Evolutionary conservation across 92 coral and sea anemone species (phyloP), one percentile per base, ranked within the genome.

Genomic region (Virgularia gustaviana): DNA sequence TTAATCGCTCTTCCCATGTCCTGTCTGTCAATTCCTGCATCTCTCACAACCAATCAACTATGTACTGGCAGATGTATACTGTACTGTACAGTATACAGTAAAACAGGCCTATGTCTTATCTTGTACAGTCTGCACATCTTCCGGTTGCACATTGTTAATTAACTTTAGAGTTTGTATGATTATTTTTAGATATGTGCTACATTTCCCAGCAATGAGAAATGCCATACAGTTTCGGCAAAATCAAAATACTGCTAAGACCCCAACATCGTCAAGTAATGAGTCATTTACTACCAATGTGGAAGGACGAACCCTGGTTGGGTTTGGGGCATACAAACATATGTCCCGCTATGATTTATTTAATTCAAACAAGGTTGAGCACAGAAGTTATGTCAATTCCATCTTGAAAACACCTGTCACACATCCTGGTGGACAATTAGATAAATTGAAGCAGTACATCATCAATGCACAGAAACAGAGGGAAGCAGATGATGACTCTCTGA

Each of bases 401-500:
- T 25, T 63, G 18, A 63, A 16, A 32, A 34, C 22, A 15, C 9
- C 56, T 23, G 10, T 35, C 20, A 63, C 53, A 5, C 49, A 63
- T 36, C 71, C 71, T 63, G 71, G 71, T 3, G 71, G 71, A 27
- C 71, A 36, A 5, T 34, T 63, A 28, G 71, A 63, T 30, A 30
- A 63, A 20, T 34, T 63, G 43, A 63, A 37, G 9, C 43, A 30
- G 22, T 63, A 36, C 8, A 8, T 63, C n/a, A 8, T 16, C 19
- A 2, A 33, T 18, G 10, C 23, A 11, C 49, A 63, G 54, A 36
- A 41, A 41, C 49, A 63, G 54, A 36, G 71, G 22, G n/a, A 10
- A 47, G 71, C 49, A 36, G 71, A 63, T 63, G 55, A 63, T 0
- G 30, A 30, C 6, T 63, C 71, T 63, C 9, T 63, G 24, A 36